phyloP scores from a whole-genome alignment of 92 coral and sea anemone genomes.

The Desmophyllum pertusum region DNA sequence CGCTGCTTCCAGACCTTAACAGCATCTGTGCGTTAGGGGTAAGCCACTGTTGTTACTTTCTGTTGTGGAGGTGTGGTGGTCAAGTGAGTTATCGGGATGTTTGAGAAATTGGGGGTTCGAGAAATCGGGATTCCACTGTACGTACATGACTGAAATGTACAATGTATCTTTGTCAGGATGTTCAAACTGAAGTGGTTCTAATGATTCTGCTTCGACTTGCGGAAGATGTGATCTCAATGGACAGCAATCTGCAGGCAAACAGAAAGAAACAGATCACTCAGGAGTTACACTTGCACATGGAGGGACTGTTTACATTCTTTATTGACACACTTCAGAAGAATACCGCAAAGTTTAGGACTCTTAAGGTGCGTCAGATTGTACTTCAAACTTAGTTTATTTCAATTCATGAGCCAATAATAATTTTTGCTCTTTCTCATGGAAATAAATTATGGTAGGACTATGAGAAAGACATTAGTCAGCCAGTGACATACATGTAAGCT shows the following conservation, averaged over 20 bases:
- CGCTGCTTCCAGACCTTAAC: slow-evolving; percentile 72
- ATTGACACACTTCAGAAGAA: slow-evolving; percentile 68
- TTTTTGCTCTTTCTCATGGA: too few relatives aligned
- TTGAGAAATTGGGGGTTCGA: too few relatives aligned
- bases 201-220: slow-evolving; percentile 87
- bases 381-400: too few relatives aligned
- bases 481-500: too few relatives aligned
- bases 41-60: not conserved
- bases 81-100: not conserved
- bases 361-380: slow-evolving; percentile 37
- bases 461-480: too few relatives aligned
- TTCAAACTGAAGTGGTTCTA: slow-evolving; percentile 84
- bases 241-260: slow-evolving; percentile 66
- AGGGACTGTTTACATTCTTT: slow-evolving; percentile 81
- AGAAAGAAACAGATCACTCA: slow-evolving; percentile 86
- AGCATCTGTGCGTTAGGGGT: slow-evolving; percentile 85
- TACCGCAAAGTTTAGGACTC: slow-evolving; percentile 65
- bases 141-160: too few relatives aligned
- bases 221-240: slow-evolving; percentile 86
- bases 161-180: slow-evolving; percentile 48
- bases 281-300: slow-evolving; percentile 66
- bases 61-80: not conserved
- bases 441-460: too few relatives aligned
- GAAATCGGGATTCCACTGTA: too few relatives aligned
- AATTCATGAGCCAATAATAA: too few relatives aligned